Base-by-base conservation (phyloP, 1,140 invertebrate species). In the Penaeus indicus region DNA sequence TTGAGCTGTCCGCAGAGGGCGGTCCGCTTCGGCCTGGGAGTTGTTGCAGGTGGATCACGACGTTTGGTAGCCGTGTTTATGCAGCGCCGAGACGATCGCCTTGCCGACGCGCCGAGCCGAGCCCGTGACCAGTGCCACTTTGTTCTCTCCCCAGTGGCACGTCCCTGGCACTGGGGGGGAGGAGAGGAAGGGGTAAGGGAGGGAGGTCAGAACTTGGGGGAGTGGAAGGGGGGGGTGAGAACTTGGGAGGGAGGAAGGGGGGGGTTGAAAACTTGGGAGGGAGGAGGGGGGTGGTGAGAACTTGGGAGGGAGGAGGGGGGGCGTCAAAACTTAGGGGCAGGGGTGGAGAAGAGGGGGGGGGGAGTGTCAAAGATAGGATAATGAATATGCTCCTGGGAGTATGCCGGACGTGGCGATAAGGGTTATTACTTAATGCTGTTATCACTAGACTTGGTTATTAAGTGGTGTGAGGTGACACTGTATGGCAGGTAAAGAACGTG, bases 41-140 rank as follows among this genome's bases (percentile, higher is more conserved):
- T 13, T 42, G 60, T 79, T 83, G 78, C 63, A 90, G n/a, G 54
- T 90, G 89, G n/a, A 90, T 83, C 63, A 84, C 54, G 18, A 86
- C 69, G 42, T 82, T 83, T n/a, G n/a, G 79, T 75, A 90, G 32
- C 79, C 78, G 25, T 82, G 47, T 13, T 27, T 87, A 67, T 90
- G 89, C 3, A 90, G 85, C 8, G 72, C 63, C 25, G 18, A 16
- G 10, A 75, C 42, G 78, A 87, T 86, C 63, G 47, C 67, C 18
- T 42, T 82, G 3, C 89, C 89, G 22, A 90, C 69, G 1, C 89
- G 63, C 10, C 69, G 25, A 2, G 83, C 89, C 3, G 61, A 80
- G 21, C 89, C 89, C n/a, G 89, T 90, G 69, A 90, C 85, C 47
- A 90, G 62, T 16, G 75, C 88, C 75, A 89, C 88, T 10, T 64